Conservation (phyloP, 2,888 invertebrate species). For the Tachina lurida region DNA sequence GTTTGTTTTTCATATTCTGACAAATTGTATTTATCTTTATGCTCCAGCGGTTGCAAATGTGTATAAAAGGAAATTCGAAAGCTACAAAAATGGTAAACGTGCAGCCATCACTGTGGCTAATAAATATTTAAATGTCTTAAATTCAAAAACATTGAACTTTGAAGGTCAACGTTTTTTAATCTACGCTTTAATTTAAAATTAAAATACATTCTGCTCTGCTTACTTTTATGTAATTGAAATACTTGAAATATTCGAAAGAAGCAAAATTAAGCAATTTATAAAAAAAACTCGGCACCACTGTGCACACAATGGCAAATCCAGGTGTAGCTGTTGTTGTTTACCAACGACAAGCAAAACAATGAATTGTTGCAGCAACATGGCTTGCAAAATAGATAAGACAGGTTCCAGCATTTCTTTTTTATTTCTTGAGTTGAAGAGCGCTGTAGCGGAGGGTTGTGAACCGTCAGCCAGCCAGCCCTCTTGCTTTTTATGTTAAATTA, state of each 20-base stretch:
- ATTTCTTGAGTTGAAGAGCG: background rate
- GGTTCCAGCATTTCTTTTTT: conserved; percentile 25
- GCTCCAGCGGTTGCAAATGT: conserved; percentile 57
- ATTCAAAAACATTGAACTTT: too few species aligned
- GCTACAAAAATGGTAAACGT: background rate
- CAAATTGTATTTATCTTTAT: conserved; percentile 60
- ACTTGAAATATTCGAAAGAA: background rate
- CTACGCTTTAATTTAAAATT: too few species aligned
- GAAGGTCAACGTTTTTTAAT: too few species aligned
- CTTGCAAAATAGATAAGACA: conserved; percentile 67
- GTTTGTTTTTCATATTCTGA: conserved; percentile 17
- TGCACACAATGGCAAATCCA: conserved; percentile 11
- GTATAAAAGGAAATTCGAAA: background rate
- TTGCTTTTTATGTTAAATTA: conserved; percentile 2
- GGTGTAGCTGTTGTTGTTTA: conserved; percentile 45
- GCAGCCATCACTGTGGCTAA: background rate
- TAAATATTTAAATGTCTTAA: too few species aligned
- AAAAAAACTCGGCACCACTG: conserved; percentile 4
- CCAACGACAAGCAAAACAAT: conserved; percentile 51
- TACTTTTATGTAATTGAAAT: too few species aligned
- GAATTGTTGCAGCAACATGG: conserved; percentile 62
- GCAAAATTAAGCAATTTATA: background rate
- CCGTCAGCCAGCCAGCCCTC: background rate
- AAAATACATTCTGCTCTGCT: too few species aligned
- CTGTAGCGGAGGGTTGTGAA: background rate